phyloP scores from a whole-genome alignment of 2,888 invertebrate genomes.

The Cremastinae sp. region DNA sequence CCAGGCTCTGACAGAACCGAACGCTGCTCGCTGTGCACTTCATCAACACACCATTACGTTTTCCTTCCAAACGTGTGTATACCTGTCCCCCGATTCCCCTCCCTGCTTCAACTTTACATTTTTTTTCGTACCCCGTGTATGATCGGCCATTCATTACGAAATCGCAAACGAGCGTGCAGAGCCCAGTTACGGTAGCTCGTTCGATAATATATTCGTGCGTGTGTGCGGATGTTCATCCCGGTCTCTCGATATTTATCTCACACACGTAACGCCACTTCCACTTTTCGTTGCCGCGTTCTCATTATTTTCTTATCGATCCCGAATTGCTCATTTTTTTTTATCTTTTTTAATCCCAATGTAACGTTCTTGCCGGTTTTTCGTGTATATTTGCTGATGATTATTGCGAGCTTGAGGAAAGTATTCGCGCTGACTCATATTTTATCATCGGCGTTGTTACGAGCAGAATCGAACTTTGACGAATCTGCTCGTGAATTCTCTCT shows the following conservation, averaged over 20 bases:
- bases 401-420: no score
- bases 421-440: no score
- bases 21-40: constrained; percentile 17
- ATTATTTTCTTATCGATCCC: no score
- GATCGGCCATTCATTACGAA: constrained; percentile 66
- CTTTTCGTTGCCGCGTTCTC: background rate
- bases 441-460: no score
- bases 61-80: constrained; percentile 38
- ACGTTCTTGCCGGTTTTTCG: no score
- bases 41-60: constrained; percentile 32
- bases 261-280: constrained; percentile 14
- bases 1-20: constrained; percentile 21
- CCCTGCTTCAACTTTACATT: no score
- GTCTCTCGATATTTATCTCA: constrained; percentile 35
- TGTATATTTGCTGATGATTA: no score
- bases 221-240: constrained; percentile 55
- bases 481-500: constrained; percentile 68
- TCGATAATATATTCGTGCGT: constrained; percentile 62
- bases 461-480: constrained; percentile 65
- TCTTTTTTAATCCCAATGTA: no score
- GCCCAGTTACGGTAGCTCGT: constrained; percentile 63
- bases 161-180: constrained; percentile 66
- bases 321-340: no score
- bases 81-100: background rate
- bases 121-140: constrained; percentile 57